A percentile compares a stretch with the other conserved stretches of the same genome.
Conservation (phyloP, 92 coral and sea anemone species). For the Diadumene lineata region DNA sequence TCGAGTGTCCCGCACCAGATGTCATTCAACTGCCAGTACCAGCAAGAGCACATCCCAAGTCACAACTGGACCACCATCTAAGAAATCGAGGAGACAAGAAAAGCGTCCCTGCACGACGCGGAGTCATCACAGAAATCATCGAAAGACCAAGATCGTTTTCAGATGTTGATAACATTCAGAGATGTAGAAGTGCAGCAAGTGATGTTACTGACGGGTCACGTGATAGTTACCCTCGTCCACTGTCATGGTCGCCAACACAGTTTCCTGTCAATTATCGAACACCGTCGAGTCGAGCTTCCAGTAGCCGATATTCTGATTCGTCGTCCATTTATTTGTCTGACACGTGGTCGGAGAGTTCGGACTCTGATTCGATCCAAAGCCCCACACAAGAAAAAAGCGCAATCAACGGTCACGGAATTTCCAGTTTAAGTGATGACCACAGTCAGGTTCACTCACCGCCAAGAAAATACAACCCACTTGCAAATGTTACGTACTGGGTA, state of each 20-base stretch:
- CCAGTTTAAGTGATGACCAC: not conserved
- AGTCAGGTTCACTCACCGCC: conserved; percentile 8
- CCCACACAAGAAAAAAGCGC: conserved; percentile 19
- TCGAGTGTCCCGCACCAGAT: conserved; percentile 42
- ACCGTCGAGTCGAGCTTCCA: conserved; percentile 19
- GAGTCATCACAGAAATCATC: not conserved
- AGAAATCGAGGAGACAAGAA: conserved; percentile 1
- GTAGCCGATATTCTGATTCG: conserved; percentile 55
- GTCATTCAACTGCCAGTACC: conserved; percentile 47
- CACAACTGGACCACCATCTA: conserved; percentile 33
- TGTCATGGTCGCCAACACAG: conserved; percentile 39
- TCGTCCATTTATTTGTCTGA: conserved; percentile 66
- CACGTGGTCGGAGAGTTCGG: conserved; percentile 81
- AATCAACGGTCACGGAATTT: not conserved
- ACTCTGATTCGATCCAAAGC: conserved; percentile 60
- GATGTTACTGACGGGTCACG: conserved; percentile 4
- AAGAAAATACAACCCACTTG: conserved; percentile 45
- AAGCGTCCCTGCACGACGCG: conserved; percentile 4
- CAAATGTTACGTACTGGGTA: conserved; percentile 75
- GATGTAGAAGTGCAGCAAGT: not conserved
- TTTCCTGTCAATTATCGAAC: conserved; percentile 8
- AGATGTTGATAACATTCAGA: conserved; percentile 10
- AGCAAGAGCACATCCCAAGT: conserved; percentile 25
- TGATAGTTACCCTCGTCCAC: conserved; percentile 19
- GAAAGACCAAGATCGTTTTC: conserved; percentile 27